Evolutionary conservation across 2,888 invertebrate species (phyloP).

Genomic region (Drosophila birchii): DNA sequence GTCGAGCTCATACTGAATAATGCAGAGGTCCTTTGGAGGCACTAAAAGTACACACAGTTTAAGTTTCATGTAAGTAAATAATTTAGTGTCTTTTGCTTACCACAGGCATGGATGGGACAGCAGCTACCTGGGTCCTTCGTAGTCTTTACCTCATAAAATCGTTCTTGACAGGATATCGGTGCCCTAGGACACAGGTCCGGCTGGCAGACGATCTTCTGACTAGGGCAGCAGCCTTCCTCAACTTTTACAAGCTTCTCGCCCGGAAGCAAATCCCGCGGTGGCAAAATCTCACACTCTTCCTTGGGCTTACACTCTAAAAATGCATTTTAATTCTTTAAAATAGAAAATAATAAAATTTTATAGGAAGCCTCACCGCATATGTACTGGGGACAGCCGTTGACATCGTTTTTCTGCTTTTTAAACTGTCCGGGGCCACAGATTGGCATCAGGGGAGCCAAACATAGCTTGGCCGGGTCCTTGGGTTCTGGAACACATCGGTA

Average conservation of each 20-base stretch:
- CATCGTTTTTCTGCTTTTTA: conserved; percentile 88
- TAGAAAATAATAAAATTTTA: neutral
- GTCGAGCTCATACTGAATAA: conserved; percentile 80
- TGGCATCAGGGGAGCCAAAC: conserved; percentile 89
- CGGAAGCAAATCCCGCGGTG: conserved; percentile 86
- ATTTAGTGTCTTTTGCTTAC: conserved; percentile 83
- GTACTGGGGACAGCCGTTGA: conserved; percentile 89
- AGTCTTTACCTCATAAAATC: conserved; percentile 86
- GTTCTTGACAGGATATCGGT: conserved; percentile 84
- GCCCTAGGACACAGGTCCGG: conserved; percentile 87
- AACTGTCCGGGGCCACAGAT: conserved; percentile 90
- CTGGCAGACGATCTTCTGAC: conserved; percentile 87
- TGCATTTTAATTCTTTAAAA: neutral
- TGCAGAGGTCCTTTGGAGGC: conserved; percentile 82
- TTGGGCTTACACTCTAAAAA: conserved; percentile 89
- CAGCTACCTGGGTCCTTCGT: conserved; percentile 86
- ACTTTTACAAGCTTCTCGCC: conserved; percentile 88
- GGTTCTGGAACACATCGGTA: conserved; percentile 88
- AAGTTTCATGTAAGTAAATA: neutral
- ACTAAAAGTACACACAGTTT: conserved; percentile 46
- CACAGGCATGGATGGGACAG: conserved; percentile 89
- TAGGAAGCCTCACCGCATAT: conserved; percentile 87
- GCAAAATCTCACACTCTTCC: conserved; percentile 88
- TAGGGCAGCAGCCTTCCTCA: conserved; percentile 90
- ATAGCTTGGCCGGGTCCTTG: conserved; percentile 85